Base-by-base conservation (phyloP, 2,888 invertebrate species). In the Zaprionus bogoriensis region DNA sequence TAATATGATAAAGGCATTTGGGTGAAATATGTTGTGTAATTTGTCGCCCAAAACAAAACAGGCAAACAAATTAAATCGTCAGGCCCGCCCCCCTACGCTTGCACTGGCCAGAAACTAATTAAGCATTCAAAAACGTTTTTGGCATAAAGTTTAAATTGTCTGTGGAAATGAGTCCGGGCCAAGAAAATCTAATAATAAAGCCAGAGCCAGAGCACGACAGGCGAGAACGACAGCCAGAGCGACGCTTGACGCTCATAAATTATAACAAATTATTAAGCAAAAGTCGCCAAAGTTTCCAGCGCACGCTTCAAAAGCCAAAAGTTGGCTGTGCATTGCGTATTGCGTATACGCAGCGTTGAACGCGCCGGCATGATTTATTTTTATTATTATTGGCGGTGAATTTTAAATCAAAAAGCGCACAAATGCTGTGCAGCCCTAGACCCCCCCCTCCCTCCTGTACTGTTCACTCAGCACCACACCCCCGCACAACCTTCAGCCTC, bases 331-430 rank as follows among this genome's bases (percentile, higher is more conserved):
- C 28, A n/a, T n/a, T n/a, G 38, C 39, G 41, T 69, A 72, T 54
- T 67, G 67, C 72, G 68, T 71, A 72, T 72, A 72, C 71, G 67
- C 30, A 57, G 50, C 60, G 63, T 48, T 48, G 55, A 50, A 59
- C 54, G 36, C 41, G 32, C 42, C 14, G 75, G 65, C 74, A 78
- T 88, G 88, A 88, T 88, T 88, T 88, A 88, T 88, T 85, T 83
- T 88, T 88, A 88, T 88, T 88, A 83, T 88, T 88, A 88, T 88
- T 88, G 87, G 87, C 82, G 88, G 80, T 78, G 82, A 83, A 87
- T 88, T 88, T 88, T 79, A 88, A 88, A 88, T 88, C 88, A 86
- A 79, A 87, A 74, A 66, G 73, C 70, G 60, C 67, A 68, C 70
- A 75, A 71, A 74, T 63, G 50, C 41, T 61, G 41, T 14, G 14